Base-by-base conservation (phyloP, 2,888 invertebrate species). In the Cantharis lateralis region DNA sequence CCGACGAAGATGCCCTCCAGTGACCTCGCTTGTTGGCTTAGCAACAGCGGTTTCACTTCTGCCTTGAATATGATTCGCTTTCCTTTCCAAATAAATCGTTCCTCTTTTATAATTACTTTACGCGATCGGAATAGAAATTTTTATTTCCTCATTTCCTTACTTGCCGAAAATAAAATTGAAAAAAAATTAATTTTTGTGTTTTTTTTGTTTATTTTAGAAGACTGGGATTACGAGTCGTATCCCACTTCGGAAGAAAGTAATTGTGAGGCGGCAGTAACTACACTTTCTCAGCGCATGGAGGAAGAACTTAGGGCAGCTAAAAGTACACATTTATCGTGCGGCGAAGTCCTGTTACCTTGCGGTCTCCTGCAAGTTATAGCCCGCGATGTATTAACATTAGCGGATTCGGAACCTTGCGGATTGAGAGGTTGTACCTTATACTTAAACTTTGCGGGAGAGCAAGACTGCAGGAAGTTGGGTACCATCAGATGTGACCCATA, bases 351-450 rank as follows among this genome's bases (percentile, higher is more conserved):
- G 81, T 90, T 97, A 82, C 97, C 97, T 63, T 93, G 94, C 76
- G 95, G 95, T 87, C 92, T 97, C 80, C 91, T 96, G 74, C 92
- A 93, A 81, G 90, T 94, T 82, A 94, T 97, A 80, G 93, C 96
- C 61, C 90, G 93, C 80, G 94, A 96, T 87, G 93, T 96, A 79
- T 90, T 96, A 71, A 91, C 92, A 74, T 93, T 95, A 90, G 95
- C 97, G 1, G 96, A 96, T 87, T 93, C 93, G 71, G 97, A 97
- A 88, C 97, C 97, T 18, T 97, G 96, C 89, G 97, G 97, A 70
- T 91, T 96, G 69, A 90, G 95, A 82, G 97, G 96, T 32, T 96
- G 96, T 85, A 94, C 94, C 13, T 90, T 97, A 80, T 95, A 93
- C 88, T 92, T 97, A 75, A 94, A 94, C 88, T 94, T 96, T 84